Evolutionary conservation across 2,113 vertebrate genomes (phyloP).

Genomic region (Galemys pyrenaicus): DNA sequence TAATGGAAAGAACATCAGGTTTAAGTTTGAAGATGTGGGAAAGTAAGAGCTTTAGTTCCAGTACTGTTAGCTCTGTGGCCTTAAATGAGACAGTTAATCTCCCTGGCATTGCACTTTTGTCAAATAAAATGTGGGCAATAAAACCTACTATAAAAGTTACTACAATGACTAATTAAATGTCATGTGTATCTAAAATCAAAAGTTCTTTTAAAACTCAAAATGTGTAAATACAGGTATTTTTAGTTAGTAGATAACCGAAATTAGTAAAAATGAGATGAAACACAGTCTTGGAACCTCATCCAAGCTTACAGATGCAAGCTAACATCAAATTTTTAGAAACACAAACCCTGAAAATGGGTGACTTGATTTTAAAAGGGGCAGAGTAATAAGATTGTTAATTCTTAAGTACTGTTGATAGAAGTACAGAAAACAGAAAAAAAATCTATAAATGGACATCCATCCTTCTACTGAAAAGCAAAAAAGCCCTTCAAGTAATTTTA

Average conservation of each 20-base stretch:
- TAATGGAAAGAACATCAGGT: neutral
- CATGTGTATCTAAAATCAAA: conserved; percentile 11
- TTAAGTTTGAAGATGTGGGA: neutral
- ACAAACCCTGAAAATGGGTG: conserved; percentile 21
- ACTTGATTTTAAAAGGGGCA: neutral
- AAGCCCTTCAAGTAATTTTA: neutral
- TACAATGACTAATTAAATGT: neutral
- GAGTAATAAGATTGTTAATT: neutral
- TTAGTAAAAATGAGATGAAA: conserved; percentile 20
- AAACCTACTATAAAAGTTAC: conserved; percentile 38
- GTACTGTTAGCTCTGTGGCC: neutral
- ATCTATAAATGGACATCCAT: neutral
- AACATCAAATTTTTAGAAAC: conserved; percentile 3
- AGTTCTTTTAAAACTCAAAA: conserved; percentile 4
- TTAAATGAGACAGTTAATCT: neutral
- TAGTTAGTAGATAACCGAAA: conserved; percentile 37
- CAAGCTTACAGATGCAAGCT: neutral
- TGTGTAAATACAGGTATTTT: neutral
- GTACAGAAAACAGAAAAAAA: neutral
- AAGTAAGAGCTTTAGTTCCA: neutral
- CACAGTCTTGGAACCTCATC: neutral
- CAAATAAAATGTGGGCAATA: neutral
- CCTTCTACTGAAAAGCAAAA: neutral
- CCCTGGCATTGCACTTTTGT: neutral
- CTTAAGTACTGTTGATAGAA: neutral